Base-by-base conservation (phyloP, 2,888 invertebrate genomes). In the Carcina quercana region DNA sequence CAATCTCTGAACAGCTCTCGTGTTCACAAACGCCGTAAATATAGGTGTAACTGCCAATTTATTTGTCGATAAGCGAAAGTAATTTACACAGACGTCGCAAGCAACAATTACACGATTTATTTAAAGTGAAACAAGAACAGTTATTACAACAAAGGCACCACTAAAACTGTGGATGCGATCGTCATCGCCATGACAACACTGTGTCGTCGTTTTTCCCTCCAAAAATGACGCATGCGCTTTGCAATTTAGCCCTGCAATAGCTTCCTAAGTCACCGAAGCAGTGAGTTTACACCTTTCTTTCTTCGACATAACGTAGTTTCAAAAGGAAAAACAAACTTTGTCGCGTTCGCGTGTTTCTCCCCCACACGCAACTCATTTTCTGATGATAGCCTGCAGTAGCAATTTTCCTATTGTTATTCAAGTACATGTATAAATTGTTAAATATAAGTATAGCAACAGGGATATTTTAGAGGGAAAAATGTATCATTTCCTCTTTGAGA, bases 191-290 rank as follows among this genome's bases (percentile, higher is more conserved):
- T 80, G 63, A 56, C 63, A 65, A 78, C 75, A 68, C 65, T 71
- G 75, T 67, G 66, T 60, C 58, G 42, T 34, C 34, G 58, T 55
- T 66, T 75, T 79, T 82, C 78, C 79, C 79, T 79, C 79, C 80
- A 79, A 80, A 78, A 78, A 45, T 43, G 48, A 65, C 78, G 78
- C 80, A 78, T 79, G 79, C 80, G 80, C 74, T 53, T 42, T 43
- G 42, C 29, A 38, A 30, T 22, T 25, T 10, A 35, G 40, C 45
- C 35, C 35, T 37, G 34, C 35, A 41, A 40, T n/a, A 34, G 33
- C 28, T 32, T 15, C 25, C 34, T 17, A 20, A 29, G 17, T 21
- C 15, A 8, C 20, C 19, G 4, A 21, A 27, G 17, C 40, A 52
- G 37, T 32, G 42, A 59, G 53, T 47, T 41, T 45, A 30, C 39